Evolutionary conservation across 2,797 vertebrate genomes (phyloP).

Genomic region (Poecilia gillii): DNA sequence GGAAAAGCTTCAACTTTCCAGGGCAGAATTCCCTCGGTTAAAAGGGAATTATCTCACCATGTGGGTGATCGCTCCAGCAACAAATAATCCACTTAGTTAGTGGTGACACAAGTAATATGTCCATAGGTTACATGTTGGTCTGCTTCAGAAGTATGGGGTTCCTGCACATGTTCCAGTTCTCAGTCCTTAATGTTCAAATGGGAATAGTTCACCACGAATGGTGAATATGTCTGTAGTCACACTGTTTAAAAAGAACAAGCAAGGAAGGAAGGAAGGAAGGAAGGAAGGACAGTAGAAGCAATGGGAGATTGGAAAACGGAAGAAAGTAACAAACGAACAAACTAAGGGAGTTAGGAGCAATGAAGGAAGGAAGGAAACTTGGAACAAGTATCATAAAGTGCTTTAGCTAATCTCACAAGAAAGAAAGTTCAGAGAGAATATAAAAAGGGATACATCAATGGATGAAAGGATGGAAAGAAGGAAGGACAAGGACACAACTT

Average conservation of each 20-base stretch:
- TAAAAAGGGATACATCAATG: background rate
- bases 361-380: background rate
- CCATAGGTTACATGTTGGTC: constrained; percentile 7
- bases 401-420: background rate
- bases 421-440: background rate
- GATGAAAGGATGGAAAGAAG: background rate
- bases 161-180: background rate
- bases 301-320: background rate
- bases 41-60: constrained; percentile 23
- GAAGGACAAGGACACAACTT: background rate
- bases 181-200: background rate
- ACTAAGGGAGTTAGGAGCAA: background rate
- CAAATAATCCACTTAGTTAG: constrained; percentile 27
- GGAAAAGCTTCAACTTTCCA: constrained; percentile 44
- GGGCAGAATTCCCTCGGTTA: constrained; percentile 29
- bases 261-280: background rate
- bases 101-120: constrained; percentile 24
- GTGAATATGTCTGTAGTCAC: background rate
- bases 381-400: too few relatives aligned
- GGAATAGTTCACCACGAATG: background rate
- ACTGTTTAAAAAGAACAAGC: background rate
- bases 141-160: background rate
- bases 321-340: background rate
- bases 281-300: background rate
- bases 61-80: constrained; percentile 26